Percentiles rank a stretch among this genome's conserved stretches.
phyloP scores from a whole-genome alignment of 2,888 invertebrate species.

The Cheilosia impressa region DNA sequence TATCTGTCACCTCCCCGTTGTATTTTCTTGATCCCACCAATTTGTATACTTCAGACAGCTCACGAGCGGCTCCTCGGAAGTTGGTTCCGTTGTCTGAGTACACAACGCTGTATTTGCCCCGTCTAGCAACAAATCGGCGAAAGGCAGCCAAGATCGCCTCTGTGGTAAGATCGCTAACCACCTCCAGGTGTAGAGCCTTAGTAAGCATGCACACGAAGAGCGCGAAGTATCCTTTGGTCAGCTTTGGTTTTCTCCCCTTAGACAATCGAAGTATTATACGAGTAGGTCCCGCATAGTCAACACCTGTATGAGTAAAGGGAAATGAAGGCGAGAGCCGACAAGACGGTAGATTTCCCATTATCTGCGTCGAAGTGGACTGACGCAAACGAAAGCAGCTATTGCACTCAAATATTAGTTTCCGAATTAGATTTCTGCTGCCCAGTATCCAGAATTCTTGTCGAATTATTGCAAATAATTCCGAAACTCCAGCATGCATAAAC shows the following conservation, averaged over 20 bases:
- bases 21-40: slow-evolving; percentile 8
- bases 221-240: slow-evolving; percentile 38
- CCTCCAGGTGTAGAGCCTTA: slow-evolving; percentile 20
- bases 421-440: slow-evolving; percentile 37
- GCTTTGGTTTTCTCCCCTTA: slow-evolving; percentile 14
- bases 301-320: too few species aligned
- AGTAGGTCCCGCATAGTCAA: too few species aligned
- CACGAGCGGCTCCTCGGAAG: slow-evolving; percentile 25
- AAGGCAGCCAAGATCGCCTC: background rate
- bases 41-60: slow-evolving; percentile 24
- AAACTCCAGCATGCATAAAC: slow-evolving; percentile 26
- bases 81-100: slow-evolving; percentile 42
- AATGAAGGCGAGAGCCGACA: too few species aligned
- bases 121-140: too few species aligned
- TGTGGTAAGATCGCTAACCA: slow-evolving; percentile 10
- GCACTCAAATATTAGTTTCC: slow-evolving; percentile 46
- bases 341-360: too few species aligned
- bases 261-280: slow-evolving; percentile 4
- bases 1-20: slow-evolving; percentile 6
- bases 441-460: slow-evolving; percentile 56
- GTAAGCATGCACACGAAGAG: slow-evolving; percentile 33
- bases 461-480: slow-evolving; percentile 7
- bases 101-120: slow-evolving; percentile 9
- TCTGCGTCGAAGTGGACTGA: slow-evolving; percentile 26
- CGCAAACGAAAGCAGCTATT: slow-evolving; percentile 52